Conservation (phyloP, 2,797 vertebrate genomes). For the Neopelma chrysocephalum region DNA sequence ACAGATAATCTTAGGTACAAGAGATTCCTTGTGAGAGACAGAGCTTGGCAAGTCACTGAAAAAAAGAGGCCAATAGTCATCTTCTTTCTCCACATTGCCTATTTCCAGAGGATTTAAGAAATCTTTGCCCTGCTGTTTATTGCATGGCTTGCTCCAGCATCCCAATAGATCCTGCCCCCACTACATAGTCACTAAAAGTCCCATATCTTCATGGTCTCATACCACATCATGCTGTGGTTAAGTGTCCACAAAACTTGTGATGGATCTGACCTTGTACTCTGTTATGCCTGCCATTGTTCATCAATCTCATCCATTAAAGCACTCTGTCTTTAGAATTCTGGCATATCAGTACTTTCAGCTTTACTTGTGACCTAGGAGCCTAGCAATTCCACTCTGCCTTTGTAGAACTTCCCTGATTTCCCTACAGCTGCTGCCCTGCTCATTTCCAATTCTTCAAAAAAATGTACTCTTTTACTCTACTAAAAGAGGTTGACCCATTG, state of each 20-base stretch:
- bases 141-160: background rate
- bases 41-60: background rate
- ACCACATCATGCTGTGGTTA: background rate
- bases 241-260: background rate
- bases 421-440: background rate
- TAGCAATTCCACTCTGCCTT: background rate
- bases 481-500: background rate
- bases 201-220: background rate
- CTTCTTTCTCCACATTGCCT: accelerated
- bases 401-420: background rate
- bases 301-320: background rate
- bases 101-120: background rate
- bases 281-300: no score
- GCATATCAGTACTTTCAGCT: background rate
- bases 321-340: background rate
- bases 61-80: background rate
- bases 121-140: background rate
- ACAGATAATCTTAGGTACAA: background rate
- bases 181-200: background rate
- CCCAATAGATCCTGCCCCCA: background rate
- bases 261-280: background rate
- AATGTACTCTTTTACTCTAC: background rate
- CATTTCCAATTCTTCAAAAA: background rate
- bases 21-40: background rate
- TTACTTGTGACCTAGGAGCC: background rate